Percentiles rank a stretch among this genome's conserved stretches.
These are phyloP conservation scores for Machimus atricapillus DNA, from an alignment of 2,888 invertebrate species.

Conservation along the genomic window DNA sequence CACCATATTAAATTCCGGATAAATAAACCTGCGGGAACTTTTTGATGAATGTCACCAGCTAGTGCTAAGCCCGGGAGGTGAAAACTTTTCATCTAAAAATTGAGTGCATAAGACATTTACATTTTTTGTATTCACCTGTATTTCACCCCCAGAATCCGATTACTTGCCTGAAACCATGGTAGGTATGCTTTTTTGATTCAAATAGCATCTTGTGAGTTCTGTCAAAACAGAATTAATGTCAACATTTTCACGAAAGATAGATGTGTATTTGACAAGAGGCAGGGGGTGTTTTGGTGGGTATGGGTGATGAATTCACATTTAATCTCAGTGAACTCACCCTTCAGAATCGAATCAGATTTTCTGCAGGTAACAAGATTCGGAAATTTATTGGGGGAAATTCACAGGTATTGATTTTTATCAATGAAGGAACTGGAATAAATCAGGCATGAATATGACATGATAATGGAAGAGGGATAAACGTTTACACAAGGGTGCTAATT, in stretches of 20 bases:
- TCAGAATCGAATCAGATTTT: constrained; percentile 16
- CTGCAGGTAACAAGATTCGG: constrained; percentile 27
- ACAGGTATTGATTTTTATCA: constrained; percentile 12
- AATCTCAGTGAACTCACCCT: background rate
- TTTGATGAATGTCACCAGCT: background rate
- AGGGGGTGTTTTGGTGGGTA: background rate
- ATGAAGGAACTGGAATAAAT: background rate
- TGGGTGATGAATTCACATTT: constrained; percentile 11
- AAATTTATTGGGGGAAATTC: constrained; percentile 11
- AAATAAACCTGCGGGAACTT: background rate
- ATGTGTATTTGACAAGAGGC: constrained; percentile 8
- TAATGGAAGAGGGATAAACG: background rate
- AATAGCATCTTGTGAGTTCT: background rate
- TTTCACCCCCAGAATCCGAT: background rate
- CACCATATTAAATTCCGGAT: background rate
- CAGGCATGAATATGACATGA: constrained; percentile 8
- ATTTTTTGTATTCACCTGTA: background rate
- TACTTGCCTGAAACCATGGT: background rate
- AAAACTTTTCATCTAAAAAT: background rate
- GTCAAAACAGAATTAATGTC: constrained; percentile 18
- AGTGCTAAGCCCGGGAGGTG: background rate
- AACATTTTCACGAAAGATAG: background rate
- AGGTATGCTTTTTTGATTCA: background rate
- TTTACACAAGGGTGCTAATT: background rate
- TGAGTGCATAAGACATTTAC: background rate